Conservation (phyloP, 1,140 invertebrate genomes). For the Lepidotrigona ventralis region DNA sequence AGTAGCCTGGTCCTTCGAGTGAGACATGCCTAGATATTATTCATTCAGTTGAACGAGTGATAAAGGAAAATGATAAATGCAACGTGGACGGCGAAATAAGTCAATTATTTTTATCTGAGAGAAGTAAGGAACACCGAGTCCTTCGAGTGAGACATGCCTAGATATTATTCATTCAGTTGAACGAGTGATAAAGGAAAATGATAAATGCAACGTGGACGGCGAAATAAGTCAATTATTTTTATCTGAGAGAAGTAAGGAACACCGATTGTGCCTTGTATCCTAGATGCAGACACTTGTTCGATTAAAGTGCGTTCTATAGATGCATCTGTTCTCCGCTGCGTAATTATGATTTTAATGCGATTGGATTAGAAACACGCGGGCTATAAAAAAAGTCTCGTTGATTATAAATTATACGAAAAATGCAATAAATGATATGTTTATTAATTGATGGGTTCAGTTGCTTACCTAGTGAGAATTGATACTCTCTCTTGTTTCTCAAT, state of each 20-base stretch:
- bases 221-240: conserved; percentile 57
- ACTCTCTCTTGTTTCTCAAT: no score
- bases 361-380: conserved; percentile 66
- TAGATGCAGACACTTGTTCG: conserved; percentile 40
- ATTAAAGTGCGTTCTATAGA: conserved; percentile 8
- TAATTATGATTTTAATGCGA: conserved; percentile 57
- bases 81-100: conserved; percentile 19
- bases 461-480: no score
- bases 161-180: background rate
- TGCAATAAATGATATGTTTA: conserved; percentile 75
- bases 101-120: conserved; percentile 54
- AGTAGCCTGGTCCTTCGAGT: background rate
- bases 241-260: conserved; percentile 27
- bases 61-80: background rate
- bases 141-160: no score
- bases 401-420: conserved; percentile 70
- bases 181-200: background rate
- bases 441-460: conserved; percentile 58
- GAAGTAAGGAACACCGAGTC: conserved; percentile 39
- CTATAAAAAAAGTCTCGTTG: conserved; percentile 70
- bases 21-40: background rate
- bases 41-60: background rate
- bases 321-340: conserved; percentile 40
- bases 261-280: conserved; percentile 66
- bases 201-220: background rate